Evolutionary conservation across 1,140 invertebrate species (phyloP).

Genomic region (Sycophaga agraensis): DNA sequence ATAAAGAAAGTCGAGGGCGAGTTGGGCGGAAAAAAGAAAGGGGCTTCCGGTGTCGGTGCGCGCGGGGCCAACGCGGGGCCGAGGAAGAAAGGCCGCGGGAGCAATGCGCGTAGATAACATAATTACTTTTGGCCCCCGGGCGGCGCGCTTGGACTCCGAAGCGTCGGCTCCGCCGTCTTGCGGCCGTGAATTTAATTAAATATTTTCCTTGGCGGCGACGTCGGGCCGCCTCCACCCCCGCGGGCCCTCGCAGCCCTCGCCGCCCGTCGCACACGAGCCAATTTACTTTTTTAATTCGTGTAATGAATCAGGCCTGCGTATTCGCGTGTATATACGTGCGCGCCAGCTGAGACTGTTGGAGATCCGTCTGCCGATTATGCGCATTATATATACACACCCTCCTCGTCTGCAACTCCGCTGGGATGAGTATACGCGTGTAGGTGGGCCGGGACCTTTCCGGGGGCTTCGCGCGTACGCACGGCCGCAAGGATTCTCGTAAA

Average conservation of each 20-base stretch:
- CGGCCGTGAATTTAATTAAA: constrained; percentile 32
- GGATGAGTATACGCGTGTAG: too few relatives aligned
- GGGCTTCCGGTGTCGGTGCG: background rate
- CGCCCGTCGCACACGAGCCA: constrained; percentile 17
- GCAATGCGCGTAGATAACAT: constrained; percentile 28
- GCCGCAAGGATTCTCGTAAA: too few relatives aligned
- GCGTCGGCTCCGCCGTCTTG: constrained; percentile 26
- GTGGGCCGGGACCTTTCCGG: too few relatives aligned
- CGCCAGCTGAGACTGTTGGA: too few relatives aligned
- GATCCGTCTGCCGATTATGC: too few relatives aligned
- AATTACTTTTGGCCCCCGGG: constrained; percentile 31
- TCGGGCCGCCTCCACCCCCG: background rate
- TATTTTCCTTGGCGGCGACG: constrained; percentile 29
- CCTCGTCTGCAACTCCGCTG: too few relatives aligned
- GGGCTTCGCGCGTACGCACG: too few relatives aligned
- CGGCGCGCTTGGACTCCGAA: constrained; percentile 13
- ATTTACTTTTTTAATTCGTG: constrained; percentile 32
- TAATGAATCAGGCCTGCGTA: constrained; percentile 28
- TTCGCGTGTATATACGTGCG: background rate
- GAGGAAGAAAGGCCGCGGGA: constrained; percentile 2
- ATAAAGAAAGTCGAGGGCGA: background rate
- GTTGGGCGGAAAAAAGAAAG: constrained; percentile 2
- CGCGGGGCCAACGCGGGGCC: background rate
- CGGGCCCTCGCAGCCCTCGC: background rate
- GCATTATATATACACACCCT: too few relatives aligned